phyloP scores from a whole-genome alignment of 2,113 vertebrate species.

The Pseudorectes ferrugineus region DNA sequence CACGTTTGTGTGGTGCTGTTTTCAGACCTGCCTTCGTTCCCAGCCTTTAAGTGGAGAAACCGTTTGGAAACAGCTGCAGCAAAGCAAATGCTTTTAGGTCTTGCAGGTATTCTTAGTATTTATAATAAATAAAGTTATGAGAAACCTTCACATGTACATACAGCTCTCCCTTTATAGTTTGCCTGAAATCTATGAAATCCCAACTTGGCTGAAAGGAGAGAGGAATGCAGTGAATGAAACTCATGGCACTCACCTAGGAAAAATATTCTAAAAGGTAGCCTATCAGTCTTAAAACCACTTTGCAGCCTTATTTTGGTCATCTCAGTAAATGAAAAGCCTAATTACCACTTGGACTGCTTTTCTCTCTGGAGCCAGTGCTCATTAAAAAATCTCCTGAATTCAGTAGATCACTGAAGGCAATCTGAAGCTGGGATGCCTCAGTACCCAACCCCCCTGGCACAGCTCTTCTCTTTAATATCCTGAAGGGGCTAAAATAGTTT shows the following conservation, averaged over 20 bases:
- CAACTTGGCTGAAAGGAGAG: not conserved
- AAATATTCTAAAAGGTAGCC: not conserved
- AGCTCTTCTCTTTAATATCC: not conserved
- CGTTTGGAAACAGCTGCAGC: not conserved
- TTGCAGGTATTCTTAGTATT: not conserved
- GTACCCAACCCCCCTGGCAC: not conserved
- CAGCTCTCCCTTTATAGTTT: not conserved
- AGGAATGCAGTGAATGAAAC: not conserved
- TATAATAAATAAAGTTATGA: not conserved
- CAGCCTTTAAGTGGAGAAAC: not conserved
- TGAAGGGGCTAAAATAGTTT: not conserved
- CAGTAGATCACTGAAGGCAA: not conserved
- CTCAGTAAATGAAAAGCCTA: not conserved
- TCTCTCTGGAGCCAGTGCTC: not conserved
- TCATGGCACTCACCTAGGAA: not conserved
- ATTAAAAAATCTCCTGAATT: not conserved
- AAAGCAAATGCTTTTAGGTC: not conserved
- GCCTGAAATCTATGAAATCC: not conserved
- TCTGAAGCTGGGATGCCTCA: not conserved
- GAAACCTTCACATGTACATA: not conserved
- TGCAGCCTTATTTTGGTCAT: not conserved
- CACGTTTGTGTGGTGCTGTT: fast-evolving
- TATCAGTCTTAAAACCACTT: not conserved
- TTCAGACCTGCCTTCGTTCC: not conserved
- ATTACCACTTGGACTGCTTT: not conserved